Conservation (phyloP, 2,113 vertebrate species). For the Thermophis baileyi region DNA sequence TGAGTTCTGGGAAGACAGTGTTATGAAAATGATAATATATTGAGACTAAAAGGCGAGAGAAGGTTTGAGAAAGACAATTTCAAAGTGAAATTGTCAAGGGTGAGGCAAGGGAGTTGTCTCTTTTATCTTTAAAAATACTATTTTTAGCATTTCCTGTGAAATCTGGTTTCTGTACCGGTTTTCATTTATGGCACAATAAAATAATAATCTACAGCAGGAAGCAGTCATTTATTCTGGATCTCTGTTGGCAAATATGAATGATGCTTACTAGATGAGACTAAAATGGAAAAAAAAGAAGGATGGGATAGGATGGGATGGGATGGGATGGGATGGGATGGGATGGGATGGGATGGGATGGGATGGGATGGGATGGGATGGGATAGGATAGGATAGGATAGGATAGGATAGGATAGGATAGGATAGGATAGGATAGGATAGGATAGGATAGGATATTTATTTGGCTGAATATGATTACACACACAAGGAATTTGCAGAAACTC, state of each 20-base stretch:
- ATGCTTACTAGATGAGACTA: not conserved
- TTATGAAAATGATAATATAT: not conserved
- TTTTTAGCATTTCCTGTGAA: conserved; percentile 6
- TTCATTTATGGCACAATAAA: not conserved
- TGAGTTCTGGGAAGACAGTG: not conserved
- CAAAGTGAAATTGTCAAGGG: not conserved
- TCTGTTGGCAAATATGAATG: not conserved
- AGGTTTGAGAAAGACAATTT: not conserved
- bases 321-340: too few relatives aligned
- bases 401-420: too few relatives aligned
- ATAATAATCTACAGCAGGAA: conserved; percentile 13
- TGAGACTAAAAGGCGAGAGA: not conserved
- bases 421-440: not conserved
- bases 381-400: too few relatives aligned
- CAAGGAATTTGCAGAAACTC: not conserved
- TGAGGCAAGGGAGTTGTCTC: not conserved
- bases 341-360: too few relatives aligned
- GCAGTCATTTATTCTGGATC: conserved; percentile 6
- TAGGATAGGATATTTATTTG: not conserved
- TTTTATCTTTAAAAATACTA: not conserved
- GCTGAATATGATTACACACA: not conserved
- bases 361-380: not conserved
- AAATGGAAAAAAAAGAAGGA: not conserved
- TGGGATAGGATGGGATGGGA: too few relatives aligned
- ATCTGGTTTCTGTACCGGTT: not conserved